Evolutionary conservation across 2,888 invertebrate species (phyloP), one percentile per base, ranked within the genome.

Genomic region (Anoplius nigerrimus): DNA sequence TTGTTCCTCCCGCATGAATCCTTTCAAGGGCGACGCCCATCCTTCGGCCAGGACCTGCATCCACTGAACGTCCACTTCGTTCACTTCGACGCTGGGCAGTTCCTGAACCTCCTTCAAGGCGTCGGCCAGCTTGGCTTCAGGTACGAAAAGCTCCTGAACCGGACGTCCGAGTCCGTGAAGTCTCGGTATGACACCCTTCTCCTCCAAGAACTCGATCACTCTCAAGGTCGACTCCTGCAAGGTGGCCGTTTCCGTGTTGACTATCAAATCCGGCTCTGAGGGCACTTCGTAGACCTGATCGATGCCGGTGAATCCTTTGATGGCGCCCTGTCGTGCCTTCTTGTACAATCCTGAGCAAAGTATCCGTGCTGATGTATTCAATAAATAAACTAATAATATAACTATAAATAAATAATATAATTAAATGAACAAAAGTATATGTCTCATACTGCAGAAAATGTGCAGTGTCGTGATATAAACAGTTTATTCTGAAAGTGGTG

Each of bases 1-100:
- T 88, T 99, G 95, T 60, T 94, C 91, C 90, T 99, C 98, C 24
- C 96, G 91, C 99, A 99, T 99, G 86, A 99, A 99, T 20, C 99
- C 99, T 82, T 92, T 93, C 11, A 99, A 90, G 0, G 99, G 99
- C 71, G 95, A 93, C 0, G 98, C 98, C 99, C 99, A 99, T 0
- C 99, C 99, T 90, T 99, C 99, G 0, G 97, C 93, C 21, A 99
- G 89, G 2, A 99, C 94, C 92, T 93, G 97, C 0, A 98, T 91
- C 99, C 99, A 99, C 89, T 99, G 98, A 69, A 98, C 89, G 88
- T 99, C 98, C 24, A 99, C 90, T 56, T 92, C 90, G 43, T 90
- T 92, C 71, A 98, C 93, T 16, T 95, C 92, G 15, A 98, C 89
- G 24, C 91, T 90, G 4, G 94, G 94, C 67, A 97, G 90, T 21